A percentile compares a stretch with the other conserved stretches of the same genome.
These are phyloP conservation scores for Thera britannica DNA, from an alignment of 2,888 invertebrate species.

Conservation along the genomic window DNA sequence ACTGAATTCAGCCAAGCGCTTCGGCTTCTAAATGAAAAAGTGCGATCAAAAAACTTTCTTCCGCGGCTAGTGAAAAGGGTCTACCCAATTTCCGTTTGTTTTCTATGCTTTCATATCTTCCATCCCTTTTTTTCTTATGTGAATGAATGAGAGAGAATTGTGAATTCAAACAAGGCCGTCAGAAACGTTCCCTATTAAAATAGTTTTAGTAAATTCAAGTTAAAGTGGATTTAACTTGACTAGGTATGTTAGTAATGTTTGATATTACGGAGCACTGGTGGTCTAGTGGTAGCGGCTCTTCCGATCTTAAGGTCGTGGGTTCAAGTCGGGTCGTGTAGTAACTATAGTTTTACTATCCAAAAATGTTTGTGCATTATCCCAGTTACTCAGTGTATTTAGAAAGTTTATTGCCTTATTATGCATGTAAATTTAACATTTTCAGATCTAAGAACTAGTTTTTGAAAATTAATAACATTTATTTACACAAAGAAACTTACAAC, in stretches of 20 bases:
- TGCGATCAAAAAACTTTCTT: not conserved
- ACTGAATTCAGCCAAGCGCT: not conserved
- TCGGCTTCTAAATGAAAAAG: not conserved
- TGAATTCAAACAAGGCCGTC: slow-evolving; percentile 46
- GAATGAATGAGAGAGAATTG: slow-evolving; percentile 16
- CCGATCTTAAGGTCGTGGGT: too few relatives aligned
- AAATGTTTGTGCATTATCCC: too few relatives aligned
- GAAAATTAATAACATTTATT: too few relatives aligned
- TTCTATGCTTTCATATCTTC: slow-evolving; percentile 27
- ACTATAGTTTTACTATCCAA: too few relatives aligned
- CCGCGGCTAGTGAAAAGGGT: not conserved
- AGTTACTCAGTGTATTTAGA: too few relatives aligned
- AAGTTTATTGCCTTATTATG: too few relatives aligned
- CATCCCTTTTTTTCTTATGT: slow-evolving; percentile 21
- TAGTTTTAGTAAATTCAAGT: slow-evolving; percentile 18
- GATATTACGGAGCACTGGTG: not conserved
- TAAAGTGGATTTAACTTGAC: not conserved
- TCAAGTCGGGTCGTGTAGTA: too few relatives aligned
- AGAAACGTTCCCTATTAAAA: slow-evolving; percentile 46
- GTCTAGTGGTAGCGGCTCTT: too few relatives aligned
- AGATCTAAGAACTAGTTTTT: too few relatives aligned
- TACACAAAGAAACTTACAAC: too few relatives aligned
- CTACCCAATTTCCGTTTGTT: slow-evolving; percentile 58
- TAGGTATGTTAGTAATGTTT: not conserved
- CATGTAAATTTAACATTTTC: too few relatives aligned